Percentiles rank a stretch among this genome's conserved stretches.
These are phyloP conservation scores for Apodemia mormo DNA, from an alignment of 2,888 invertebrate species.

Conservation along the genomic window DNA sequence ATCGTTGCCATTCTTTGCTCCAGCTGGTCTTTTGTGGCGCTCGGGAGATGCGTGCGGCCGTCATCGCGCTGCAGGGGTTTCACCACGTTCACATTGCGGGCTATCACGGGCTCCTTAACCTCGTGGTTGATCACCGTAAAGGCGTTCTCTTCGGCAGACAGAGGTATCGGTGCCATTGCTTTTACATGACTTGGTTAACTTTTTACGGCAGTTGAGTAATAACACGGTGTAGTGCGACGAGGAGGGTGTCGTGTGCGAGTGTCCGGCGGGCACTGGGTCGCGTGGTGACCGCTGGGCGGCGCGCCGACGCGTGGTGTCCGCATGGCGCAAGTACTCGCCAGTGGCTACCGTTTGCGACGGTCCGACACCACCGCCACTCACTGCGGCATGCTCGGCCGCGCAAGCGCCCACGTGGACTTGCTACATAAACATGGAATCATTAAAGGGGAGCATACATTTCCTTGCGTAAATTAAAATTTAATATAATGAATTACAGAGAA, in stretches of 20 bases:
- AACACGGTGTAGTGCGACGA: slow-evolving; percentile 10
- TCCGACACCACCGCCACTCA: slow-evolving; percentile 24
- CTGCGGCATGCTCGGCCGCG: slow-evolving; percentile 50
- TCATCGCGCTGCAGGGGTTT: slow-evolving; percentile 57
- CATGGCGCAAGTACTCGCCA: slow-evolving; percentile 15
- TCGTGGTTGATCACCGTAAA: slow-evolving; percentile 57
- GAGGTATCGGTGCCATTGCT: slow-evolving; percentile 58
- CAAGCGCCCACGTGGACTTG: slow-evolving; percentile 51
- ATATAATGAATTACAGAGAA: no score
- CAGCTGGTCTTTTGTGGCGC: slow-evolving; percentile 27
- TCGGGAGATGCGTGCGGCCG: slow-evolving; percentile 28
- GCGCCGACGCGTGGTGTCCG: slow-evolving; percentile 42
- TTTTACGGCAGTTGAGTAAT: no score
- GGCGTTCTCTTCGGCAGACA: slow-evolving; percentile 50
- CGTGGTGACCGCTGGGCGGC: slow-evolving; percentile 24
- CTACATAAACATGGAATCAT: slow-evolving; percentile 33
- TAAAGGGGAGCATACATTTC: slow-evolving; percentile 14
- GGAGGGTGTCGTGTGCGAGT: slow-evolving; percentile 10
- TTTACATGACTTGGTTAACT: slow-evolving; percentile 35
- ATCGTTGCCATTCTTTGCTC: slow-evolving; percentile 35
- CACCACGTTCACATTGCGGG: slow-evolving; percentile 58
- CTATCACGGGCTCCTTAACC: slow-evolving; percentile 32
- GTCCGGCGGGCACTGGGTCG: slow-evolving; percentile 29
- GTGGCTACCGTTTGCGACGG: slow-evolving; percentile 14
- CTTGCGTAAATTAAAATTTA: no score